Evolutionary conservation across 1,140 invertebrate genomes (phyloP).

Genomic region (Drosophila virilis): DNA sequence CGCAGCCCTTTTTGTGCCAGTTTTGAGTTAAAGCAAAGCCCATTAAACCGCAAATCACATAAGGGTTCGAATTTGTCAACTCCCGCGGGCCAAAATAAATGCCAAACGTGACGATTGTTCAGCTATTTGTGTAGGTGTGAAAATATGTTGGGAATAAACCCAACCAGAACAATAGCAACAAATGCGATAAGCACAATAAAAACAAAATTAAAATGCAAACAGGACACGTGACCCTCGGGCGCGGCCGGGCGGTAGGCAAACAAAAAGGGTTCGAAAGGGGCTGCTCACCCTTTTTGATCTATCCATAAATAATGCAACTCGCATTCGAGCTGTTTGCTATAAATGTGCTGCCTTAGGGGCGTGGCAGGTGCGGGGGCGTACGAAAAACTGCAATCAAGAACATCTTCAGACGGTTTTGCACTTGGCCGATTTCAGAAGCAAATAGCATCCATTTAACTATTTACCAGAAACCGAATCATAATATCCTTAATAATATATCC

Average conservation of each 20-base stretch:
- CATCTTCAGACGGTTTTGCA: too few relatives aligned
- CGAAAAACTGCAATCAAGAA: too few relatives aligned
- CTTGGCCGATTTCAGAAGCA: too few relatives aligned
- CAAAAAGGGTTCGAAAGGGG: too few relatives aligned
- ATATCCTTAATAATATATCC: too few relatives aligned
- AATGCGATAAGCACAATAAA: slow-evolving; percentile 49
- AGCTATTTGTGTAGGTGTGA: slow-evolving; percentile 81
- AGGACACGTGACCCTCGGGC: slow-evolving; percentile 35
- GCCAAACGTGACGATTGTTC: slow-evolving; percentile 65
- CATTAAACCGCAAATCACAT: slow-evolving; percentile 57
- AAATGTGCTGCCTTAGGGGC: too few relatives aligned
- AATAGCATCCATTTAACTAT: too few relatives aligned
- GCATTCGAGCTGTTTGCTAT: too few relatives aligned
- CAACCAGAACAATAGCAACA: slow-evolving; percentile 40
- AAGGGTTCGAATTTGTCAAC: slow-evolving; percentile 34
- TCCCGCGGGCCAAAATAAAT: slow-evolving; percentile 61
- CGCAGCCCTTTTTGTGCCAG: background rate
- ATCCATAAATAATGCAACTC: slow-evolving; percentile 49
- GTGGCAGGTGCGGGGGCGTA: too few relatives aligned
- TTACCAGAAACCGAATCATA: too few relatives aligned
- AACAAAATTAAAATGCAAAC: slow-evolving; percentile 69
- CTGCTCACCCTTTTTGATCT: slow-evolving; percentile 29
- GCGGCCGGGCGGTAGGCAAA: too few relatives aligned
- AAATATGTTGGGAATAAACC: slow-evolving; percentile 77
- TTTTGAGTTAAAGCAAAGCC: background rate